Conservation (phyloP, 1,140 invertebrate species). For the Neodiprion fabricii region DNA sequence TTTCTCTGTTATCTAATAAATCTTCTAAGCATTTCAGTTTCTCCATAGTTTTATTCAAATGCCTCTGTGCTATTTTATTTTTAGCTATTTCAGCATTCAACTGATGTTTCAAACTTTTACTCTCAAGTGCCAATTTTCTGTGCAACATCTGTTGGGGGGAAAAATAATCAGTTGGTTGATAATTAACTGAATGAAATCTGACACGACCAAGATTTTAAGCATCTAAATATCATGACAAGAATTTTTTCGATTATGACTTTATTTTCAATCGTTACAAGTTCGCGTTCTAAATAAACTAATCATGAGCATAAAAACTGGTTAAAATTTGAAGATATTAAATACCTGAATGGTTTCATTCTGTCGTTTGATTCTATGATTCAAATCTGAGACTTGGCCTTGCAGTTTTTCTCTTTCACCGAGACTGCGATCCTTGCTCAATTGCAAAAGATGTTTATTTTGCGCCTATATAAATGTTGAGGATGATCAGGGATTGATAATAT, state of each 20-base stretch:
- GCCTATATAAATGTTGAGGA: constrained; percentile 30
- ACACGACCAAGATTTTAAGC: neutral
- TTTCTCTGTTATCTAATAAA: constrained; percentile 51
- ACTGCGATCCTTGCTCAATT: constrained; percentile 75
- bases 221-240: constrained; percentile 7
- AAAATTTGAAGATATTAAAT: neutral
- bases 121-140: constrained; percentile 71
- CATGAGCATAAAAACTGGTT: no score
- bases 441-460: constrained; percentile 72
- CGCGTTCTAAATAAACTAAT: no score
- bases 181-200: neutral
- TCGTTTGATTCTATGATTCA: constrained; percentile 69
- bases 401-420: constrained; percentile 76
- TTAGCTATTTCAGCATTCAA: constrained; percentile 72
- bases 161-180: neutral
- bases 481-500: neutral
- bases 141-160: constrained; percentile 61
- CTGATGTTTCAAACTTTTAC: constrained; percentile 75
- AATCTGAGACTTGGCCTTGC: constrained; percentile 67
- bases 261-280: neutral
- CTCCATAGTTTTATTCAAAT: constrained; percentile 67
- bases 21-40: constrained; percentile 68
- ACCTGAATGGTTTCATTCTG: constrained; percentile 74
- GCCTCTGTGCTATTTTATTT: constrained; percentile 72
- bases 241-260: constrained; percentile 10